These are phyloP conservation scores for Thermophis baileyi DNA, from an alignment of 2,113 vertebrate species.

Conservation along the genomic window DNA sequence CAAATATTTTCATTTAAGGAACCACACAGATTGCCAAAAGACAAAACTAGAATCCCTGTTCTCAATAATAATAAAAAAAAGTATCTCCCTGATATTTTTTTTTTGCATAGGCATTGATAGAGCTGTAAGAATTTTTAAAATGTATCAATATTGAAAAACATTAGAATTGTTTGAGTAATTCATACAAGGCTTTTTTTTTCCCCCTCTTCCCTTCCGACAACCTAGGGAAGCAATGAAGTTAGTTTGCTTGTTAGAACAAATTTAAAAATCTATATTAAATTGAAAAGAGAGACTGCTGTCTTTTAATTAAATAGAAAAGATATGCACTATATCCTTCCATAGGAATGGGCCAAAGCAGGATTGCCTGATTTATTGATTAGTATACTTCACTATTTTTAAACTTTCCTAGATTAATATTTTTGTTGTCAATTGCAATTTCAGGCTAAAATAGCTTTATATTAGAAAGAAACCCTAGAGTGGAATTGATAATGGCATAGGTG, in stretches of 20 bases:
- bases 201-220: constrained; percentile 37
- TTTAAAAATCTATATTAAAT: constrained; percentile 55
- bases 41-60: constrained; percentile 45
- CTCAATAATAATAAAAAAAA: constrained; percentile 25
- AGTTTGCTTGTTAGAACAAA: constrained; percentile 53
- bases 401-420: constrained; percentile 57
- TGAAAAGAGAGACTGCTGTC: constrained; percentile 47
- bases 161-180: constrained; percentile 60
- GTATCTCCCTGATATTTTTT: constrained; percentile 50
- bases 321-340: constrained; percentile 36
- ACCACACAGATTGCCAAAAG: constrained; percentile 29
- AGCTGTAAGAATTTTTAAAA: constrained; percentile 28
- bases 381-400: constrained; percentile 17
- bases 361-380: constrained; percentile 37
- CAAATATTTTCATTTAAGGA: constrained; percentile 3
- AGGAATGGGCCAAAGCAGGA: constrained; percentile 36
- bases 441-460: constrained; percentile 55
- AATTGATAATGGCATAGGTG: constrained; percentile 26
- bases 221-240: constrained; percentile 54
- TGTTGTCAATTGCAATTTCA: constrained; percentile 60
- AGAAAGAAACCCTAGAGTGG: constrained; percentile 43
- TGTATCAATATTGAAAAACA: constrained; percentile 46
- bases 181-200: constrained; percentile 55
- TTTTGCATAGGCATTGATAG: constrained; percentile 48
- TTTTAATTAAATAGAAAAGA: constrained; percentile 53